Evolutionary conservation across 2,797 vertebrate genomes (phyloP).

Genomic region (Labeo calbasu): DNA sequence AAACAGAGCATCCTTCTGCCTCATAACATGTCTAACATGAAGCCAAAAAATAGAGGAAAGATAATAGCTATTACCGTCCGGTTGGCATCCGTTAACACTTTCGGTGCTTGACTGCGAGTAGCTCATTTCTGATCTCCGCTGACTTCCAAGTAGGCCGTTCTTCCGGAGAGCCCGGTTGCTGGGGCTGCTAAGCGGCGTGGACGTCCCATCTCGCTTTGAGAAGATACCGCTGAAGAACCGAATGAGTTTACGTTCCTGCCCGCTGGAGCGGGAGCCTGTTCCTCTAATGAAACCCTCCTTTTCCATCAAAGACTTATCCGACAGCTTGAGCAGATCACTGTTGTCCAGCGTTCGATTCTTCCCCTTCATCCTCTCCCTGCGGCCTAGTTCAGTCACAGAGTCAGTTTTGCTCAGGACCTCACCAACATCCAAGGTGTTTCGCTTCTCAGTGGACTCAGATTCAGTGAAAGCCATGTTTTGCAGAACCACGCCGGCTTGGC

Average conservation of each 20-base stretch:
- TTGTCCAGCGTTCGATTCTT: constrained; percentile 93
- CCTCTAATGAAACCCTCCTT: constrained; percentile 70
- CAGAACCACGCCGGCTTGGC: constrained; percentile 18
- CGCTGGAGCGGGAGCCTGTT: constrained; percentile 63
- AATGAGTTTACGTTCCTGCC: constrained; percentile 81
- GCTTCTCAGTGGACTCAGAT: constrained; percentile 69
- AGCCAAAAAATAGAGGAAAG: background rate
- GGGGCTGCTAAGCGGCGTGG: constrained; percentile 74
- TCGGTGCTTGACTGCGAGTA: constrained; percentile 84
- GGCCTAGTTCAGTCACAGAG: constrained; percentile 76
- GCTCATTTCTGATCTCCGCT: constrained; percentile 69
- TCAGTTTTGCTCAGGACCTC: constrained; percentile 82
- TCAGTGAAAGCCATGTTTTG: constrained; percentile 52
- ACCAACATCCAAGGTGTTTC: constrained; percentile 82
- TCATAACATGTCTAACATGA: background rate
- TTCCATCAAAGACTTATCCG: constrained; percentile 72
- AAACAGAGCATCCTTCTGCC: constrained; percentile 6
- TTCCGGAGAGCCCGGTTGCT: constrained; percentile 68
- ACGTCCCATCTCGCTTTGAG: constrained; percentile 74
- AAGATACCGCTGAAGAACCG: constrained; percentile 95
- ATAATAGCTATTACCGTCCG: constrained; percentile 74
- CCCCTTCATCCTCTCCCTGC: constrained; percentile 80
- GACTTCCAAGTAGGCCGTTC: constrained; percentile 74
- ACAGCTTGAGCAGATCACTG: constrained; percentile 86
- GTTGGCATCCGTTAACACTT: constrained; percentile 84